These are phyloP conservation scores for Bambusicola thoracicus DNA, from an alignment of 2,113 vertebrate genomes.

Conservation along the genomic window DNA sequence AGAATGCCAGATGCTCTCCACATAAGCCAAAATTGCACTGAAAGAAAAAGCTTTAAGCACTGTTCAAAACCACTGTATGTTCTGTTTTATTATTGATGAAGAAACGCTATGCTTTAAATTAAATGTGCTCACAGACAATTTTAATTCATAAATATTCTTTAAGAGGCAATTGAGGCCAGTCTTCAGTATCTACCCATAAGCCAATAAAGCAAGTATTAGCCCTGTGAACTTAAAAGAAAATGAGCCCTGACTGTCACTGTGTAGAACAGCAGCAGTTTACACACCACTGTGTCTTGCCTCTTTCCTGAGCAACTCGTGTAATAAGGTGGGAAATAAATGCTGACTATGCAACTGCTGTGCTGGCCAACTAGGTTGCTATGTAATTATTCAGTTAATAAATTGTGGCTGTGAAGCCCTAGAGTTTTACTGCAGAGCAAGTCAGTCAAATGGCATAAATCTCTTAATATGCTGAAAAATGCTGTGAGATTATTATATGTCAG, in stretches of 20 bases:
- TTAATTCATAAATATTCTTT: background rate
- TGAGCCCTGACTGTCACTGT: background rate
- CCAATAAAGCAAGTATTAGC: background rate
- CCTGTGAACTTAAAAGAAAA: background rate
- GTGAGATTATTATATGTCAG: background rate
- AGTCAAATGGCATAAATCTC: background rate
- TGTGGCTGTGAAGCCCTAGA: background rate
- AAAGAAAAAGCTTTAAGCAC: background rate
- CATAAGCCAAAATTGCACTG: background rate
- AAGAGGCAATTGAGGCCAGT: background rate
- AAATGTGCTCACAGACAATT: background rate
- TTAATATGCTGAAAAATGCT: background rate
- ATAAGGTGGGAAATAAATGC: background rate
- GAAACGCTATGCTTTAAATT: background rate
- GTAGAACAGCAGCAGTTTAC: background rate
- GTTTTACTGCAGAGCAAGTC: background rate
- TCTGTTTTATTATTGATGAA: background rate
- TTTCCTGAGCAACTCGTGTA: background rate
- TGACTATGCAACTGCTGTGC: fast-evolving
- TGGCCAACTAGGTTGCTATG: background rate
- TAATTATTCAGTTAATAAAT: background rate
- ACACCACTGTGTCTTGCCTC: background rate
- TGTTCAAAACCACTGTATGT: background rate
- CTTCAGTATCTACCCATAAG: background rate
- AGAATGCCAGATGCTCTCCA: background rate